Conservation (phyloP, 1,140 invertebrate species). For the Conopomorpha cramerella region DNA sequence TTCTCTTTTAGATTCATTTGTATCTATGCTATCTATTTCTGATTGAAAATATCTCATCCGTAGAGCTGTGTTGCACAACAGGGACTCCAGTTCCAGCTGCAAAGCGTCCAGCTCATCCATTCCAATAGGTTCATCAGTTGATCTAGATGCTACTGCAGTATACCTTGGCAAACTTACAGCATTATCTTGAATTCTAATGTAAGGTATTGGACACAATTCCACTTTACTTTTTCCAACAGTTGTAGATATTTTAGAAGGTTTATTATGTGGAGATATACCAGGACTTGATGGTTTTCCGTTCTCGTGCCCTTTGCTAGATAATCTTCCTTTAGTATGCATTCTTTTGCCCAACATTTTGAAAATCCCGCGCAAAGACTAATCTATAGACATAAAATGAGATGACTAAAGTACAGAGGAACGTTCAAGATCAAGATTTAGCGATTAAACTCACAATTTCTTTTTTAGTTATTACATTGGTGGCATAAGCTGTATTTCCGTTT, state of each 20-base stretch:
- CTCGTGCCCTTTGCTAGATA: conserved; percentile 50
- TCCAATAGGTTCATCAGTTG: conserved; percentile 52
- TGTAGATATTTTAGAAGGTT: conserved; percentile 45
- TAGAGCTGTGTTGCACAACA: conserved; percentile 81
- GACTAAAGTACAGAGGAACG: no score
- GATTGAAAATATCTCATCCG: conserved; percentile 75
- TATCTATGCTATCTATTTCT: conserved; percentile 74
- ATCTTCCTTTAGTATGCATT: conserved; percentile 51
- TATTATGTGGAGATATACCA: conserved; percentile 46
- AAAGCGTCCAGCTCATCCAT: conserved; percentile 84
- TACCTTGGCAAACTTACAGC: conserved; percentile 34
- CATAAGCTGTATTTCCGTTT: no score
- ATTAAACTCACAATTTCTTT: no score
- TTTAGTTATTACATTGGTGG: no score
- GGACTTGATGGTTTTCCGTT: conserved; percentile 54
- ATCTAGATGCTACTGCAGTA: conserved; percentile 37
- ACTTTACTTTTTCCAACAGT: conserved; percentile 44
- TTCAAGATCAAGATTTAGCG: no score
- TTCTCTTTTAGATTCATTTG: conserved; percentile 70
- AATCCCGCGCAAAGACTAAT: conserved; percentile 30
- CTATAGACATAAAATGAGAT: no score
- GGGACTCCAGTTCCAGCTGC: conserved; percentile 85
- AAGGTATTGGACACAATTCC: conserved; percentile 42
- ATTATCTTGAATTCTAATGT: conserved; percentile 48
- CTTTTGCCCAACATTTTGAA: conserved; percentile 52